phyloP scores from a whole-genome alignment of 2,113 vertebrate species.

The Cynocephalus volans region DNA sequence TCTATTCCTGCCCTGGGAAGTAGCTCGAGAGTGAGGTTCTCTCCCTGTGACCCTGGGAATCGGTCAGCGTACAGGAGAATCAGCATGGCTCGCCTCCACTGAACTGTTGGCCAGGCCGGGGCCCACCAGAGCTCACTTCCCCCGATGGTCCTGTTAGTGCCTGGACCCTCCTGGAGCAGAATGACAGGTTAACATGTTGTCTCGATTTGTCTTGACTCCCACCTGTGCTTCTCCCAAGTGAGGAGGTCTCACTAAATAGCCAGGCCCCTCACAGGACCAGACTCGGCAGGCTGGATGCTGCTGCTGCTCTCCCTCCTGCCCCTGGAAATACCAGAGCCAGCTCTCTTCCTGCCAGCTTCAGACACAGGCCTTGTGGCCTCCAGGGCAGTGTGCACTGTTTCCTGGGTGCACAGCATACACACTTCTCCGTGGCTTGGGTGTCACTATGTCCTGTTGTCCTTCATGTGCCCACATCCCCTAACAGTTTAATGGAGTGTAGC shows the following conservation, averaged over 20 bases:
- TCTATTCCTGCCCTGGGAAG: neutral
- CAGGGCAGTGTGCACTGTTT: neutral
- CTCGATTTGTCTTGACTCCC: neutral
- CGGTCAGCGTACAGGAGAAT: neutral
- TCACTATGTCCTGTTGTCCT: neutral
- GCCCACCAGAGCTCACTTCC: neutral
- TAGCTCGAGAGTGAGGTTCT: too few species aligned
- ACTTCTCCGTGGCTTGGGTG: neutral
- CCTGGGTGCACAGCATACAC: neutral
- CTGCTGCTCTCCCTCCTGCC: neutral
- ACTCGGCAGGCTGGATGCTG: neutral
- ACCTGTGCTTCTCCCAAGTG: neutral
- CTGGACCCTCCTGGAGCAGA: neutral
- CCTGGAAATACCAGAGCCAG: neutral
- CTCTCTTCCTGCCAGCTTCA: neutral
- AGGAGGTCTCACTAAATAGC: neutral
- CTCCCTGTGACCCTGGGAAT: neutral
- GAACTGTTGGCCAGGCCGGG: neutral
- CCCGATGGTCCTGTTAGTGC: neutral
- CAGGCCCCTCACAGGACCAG: neutral
- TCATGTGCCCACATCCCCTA: neutral
- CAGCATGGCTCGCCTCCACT: neutral
- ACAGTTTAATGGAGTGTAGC: slow-evolving; percentile 19
- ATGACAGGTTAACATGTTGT: neutral
- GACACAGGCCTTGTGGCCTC: neutral